Conservation (phyloP, 64 coral and sea anemone species). For the Anthopleura sola region DNA sequence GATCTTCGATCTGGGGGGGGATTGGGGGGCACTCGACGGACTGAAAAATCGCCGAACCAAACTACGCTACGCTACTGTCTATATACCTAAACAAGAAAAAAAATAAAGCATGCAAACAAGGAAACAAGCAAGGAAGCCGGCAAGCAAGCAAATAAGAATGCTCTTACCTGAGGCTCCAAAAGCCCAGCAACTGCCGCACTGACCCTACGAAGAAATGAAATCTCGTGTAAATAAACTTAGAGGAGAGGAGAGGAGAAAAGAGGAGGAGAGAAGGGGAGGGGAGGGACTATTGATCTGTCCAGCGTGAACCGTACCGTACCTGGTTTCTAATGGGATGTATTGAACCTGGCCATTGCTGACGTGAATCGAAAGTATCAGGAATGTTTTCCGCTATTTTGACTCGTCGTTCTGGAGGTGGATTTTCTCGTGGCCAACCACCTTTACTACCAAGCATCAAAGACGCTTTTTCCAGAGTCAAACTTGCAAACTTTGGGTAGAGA, state of each 20-base stretch:
- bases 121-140: no score
- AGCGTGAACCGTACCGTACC: conserved; percentile 39
- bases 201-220: conserved; percentile 16
- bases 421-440: conserved; percentile 21
- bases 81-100: no score
- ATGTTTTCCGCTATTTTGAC: conserved; percentile 23
- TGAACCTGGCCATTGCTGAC: conserved; percentile 60
- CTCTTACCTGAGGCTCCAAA: conserved; percentile 77
- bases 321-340: conserved; percentile 75
- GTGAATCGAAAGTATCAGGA: conserved; percentile 55
- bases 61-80: no score
- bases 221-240: not conserved
- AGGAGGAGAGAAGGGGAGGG: no score
- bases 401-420: not conserved
- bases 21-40: no score
- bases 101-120: no score
- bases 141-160: not conserved
- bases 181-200: conserved; percentile 84
- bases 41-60: no score
- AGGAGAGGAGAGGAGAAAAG: not conserved
- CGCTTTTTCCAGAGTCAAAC: conserved; percentile 39
- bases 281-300: no score
- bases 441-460: conserved; percentile 40
- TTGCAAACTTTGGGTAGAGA: conserved; percentile 45
- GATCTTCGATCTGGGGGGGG: no score